Evolutionary conservation across 2,113 vertebrate species (phyloP), one percentile per base, ranked within the genome.

Genomic region (Eptesicus fuscus): DNA sequence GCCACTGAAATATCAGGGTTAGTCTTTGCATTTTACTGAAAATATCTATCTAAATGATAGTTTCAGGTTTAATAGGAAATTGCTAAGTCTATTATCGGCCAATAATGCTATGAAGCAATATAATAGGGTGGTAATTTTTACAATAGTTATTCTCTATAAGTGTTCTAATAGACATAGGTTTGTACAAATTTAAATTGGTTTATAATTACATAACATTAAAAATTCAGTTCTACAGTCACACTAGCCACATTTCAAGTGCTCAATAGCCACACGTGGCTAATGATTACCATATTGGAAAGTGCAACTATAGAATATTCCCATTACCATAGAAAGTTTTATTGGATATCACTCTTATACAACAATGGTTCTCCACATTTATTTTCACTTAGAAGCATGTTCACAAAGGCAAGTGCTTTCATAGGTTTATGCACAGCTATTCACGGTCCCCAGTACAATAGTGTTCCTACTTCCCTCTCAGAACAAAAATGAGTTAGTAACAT

Each of bases 111-210:
- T 91, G 40, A 89, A 67, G 32, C 35, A 88, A 40, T 84, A 53
- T 67, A 77, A 53, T 47, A 35, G 9, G 23, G 25, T 22, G 44
- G 23, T 82, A 9, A 47, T 56, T 94, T 88, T 93, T 53, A 42
- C 4, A 74, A 78, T 82, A 59, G 25, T 23, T 88, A 22, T 84
- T 17, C 20, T 91, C 51, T 91, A 76, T n/a, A 88, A 85, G 44
- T 69, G 28, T 23, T 78, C 32, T 80, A 88, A 51, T 83, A 86
- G 71, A 86, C 13, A 85, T 32, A 35, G 53, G 25, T 30, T 37
- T 56, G 1, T 95, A 77, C 42, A 86, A 28, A 95, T 93, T 93
- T 89, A 79, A 86, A 67, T 89, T 70, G 59, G 84, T 85, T 85
- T 80, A 42, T 35, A 65, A 51, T 82, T 70, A 86, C 82, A 47